Base-by-base conservation (phyloP, 2,797 vertebrate species). In the Poecile montanus region DNA sequence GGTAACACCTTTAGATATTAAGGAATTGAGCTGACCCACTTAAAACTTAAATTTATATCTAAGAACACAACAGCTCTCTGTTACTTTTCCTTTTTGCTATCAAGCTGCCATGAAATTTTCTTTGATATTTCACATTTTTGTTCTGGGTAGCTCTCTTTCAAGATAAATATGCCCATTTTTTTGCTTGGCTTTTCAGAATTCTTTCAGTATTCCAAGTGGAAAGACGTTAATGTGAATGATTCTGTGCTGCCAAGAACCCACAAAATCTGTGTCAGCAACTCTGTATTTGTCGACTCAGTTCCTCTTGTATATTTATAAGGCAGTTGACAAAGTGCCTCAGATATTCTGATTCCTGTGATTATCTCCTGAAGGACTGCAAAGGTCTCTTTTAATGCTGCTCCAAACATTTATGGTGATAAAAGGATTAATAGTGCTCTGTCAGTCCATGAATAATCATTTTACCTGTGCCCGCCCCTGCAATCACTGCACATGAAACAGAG, bases 231-330 rank as follows among this genome's bases (percentile, higher is more conserved):
- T 51, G 63, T 7, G 22, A 76, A 83, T 85, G 88, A 85, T 85
- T 71, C 66, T 75, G 54, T 45, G 53, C 75, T 89, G 93, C 79
- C 93, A 95, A 84, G 79, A 90, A 32, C 76, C 75, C 88, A 75
- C 62, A 81, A 60, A 90, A 81, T 60, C 82, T 70, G 27, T 92
- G 79, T 93, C 93, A 93, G 94, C 91, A 96, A 14, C 89, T 96
- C 72, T 5, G 23, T 53, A 70, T 74, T 66, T 94, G 87, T 83
- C 1, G 20, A 91, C 65, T 91, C 89, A 85, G 57, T 89, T 94
- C 85, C 91, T 93, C 72, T 73, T 84, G 71, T 76, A 78, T 72
- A 87, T 93, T 94, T 75, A 85, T 85, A 77, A 95, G 81, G 65
- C 63, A 77, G 81, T 91, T 89, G 87, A 88, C 60, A 40, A 76